These are phyloP conservation scores for Brachyopa scutellaris DNA, from an alignment of 2,888 invertebrate species.

Conservation along the genomic window DNA sequence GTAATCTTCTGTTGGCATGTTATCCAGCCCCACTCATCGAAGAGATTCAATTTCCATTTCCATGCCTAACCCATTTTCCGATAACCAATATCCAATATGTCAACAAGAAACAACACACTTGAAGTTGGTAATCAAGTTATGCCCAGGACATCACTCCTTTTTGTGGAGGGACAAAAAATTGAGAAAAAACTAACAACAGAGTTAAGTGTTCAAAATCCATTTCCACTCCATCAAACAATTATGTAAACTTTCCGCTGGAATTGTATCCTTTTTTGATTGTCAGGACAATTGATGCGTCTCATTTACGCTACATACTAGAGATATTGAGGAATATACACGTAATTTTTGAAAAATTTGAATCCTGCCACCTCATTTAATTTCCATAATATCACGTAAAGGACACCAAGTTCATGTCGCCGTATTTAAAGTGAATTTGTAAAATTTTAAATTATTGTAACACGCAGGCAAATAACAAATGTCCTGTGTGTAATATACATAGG, in stretches of 20 bases:
- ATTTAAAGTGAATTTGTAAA: slow-evolving; percentile 40
- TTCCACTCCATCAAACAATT: slow-evolving; percentile 65
- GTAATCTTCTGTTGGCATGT: slow-evolving; percentile 35
- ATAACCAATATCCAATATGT: slow-evolving; percentile 63
- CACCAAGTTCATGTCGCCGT: background rate
- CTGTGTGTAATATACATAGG: slow-evolving; percentile 27
- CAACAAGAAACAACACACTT: slow-evolving; percentile 41
- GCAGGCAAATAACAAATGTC: slow-evolving; percentile 52
- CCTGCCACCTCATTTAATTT: slow-evolving; percentile 75
- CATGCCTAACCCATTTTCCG: slow-evolving; percentile 49
- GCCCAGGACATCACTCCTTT: slow-evolving; percentile 10
- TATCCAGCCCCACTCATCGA: slow-evolving; percentile 27
- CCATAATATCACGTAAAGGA: slow-evolving; percentile 48
- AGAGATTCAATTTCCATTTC: slow-evolving; percentile 46
- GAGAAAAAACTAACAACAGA: slow-evolving; percentile 18
- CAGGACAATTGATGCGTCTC: slow-evolving; percentile 24
- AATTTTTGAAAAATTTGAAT: slow-evolving; percentile 74
- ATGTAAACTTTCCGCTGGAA: slow-evolving; percentile 11
- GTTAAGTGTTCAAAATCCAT: slow-evolving; percentile 52
- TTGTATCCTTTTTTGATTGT: slow-evolving; percentile 6
- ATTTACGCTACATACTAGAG: too few species aligned
- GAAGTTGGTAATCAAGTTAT: slow-evolving; percentile 48
- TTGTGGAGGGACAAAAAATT: background rate
- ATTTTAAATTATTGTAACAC: slow-evolving; percentile 56
- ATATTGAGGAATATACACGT: too few species aligned